Evolutionary conservation across 2,888 invertebrate species (phyloP).

Genomic region (Drosophila limbata): DNA sequence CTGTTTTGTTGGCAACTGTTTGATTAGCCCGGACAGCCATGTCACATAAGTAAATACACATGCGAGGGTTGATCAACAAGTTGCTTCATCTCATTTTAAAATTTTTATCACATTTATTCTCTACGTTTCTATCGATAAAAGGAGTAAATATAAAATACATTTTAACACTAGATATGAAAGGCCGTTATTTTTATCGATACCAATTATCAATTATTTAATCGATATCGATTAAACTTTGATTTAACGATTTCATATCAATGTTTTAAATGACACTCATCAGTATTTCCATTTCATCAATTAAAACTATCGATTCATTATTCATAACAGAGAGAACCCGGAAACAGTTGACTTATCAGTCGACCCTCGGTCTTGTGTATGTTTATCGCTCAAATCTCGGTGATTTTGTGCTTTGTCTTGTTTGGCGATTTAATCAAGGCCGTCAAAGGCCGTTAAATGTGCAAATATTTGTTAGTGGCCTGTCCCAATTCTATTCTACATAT

Average conservation of each 20-base stretch:
- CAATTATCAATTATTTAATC: too few relatives aligned
- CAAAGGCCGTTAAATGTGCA: conserved; percentile 61
- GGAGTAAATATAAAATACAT: neutral
- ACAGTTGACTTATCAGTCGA: neutral
- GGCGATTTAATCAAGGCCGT: conserved; percentile 65
- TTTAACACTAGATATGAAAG: neutral
- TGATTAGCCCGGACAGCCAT: conserved; percentile 65
- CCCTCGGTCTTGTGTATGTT: conserved; percentile 27
- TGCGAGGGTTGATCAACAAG: conserved; percentile 22
- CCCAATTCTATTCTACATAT: conserved; percentile 14
- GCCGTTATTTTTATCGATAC: too few relatives aligned
- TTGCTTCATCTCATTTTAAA: neutral
- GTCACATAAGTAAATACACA: conserved; percentile 43
- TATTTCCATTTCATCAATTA: neutral
- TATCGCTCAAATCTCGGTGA: conserved; percentile 47
- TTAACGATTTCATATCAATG: neutral
- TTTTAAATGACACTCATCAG: neutral
- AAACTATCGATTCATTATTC: neutral
- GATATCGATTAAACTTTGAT: too few relatives aligned
- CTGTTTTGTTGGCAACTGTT: conserved; percentile 55
- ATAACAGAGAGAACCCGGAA: neutral
- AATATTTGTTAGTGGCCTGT: conserved; percentile 56
- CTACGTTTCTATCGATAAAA: neutral
- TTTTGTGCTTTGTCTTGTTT: conserved; percentile 50
- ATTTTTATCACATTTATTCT: neutral